phyloP scores from a whole-genome alignment of 2,113 vertebrate genomes.

The Myanophis thanlyinensis region DNA sequence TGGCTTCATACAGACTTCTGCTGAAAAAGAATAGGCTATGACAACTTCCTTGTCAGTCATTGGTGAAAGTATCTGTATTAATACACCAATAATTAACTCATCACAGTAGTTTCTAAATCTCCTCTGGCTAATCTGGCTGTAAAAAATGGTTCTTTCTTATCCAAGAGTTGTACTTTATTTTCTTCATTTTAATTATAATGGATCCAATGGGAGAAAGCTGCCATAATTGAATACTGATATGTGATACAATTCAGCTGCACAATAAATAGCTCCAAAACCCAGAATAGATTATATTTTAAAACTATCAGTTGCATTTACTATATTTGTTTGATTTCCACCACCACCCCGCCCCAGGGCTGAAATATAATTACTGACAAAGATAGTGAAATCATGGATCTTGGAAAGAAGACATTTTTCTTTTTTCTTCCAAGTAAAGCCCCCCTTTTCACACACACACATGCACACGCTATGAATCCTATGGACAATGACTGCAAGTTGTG shows the following conservation, averaged over 20 bases:
- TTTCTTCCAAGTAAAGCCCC: too few species aligned
- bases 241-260: neutral
- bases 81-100: slow-evolving; percentile 49
- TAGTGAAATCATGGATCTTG: neutral
- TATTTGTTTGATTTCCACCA: neutral
- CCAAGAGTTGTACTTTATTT: neutral
- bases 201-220: slow-evolving; percentile 15
- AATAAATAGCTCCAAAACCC: neutral
- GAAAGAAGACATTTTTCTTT: neutral
- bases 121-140: slow-evolving; percentile 26
- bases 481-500: neutral
- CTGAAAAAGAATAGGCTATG: slow-evolving; percentile 34
- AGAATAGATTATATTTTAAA: neutral
- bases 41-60: slow-evolving; percentile 43
- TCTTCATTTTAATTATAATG: neutral
- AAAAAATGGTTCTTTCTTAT: slow-evolving; percentile 12
- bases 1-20: slow-evolving; percentile 36
- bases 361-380: neutral
- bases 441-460: neutral
- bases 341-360: too few species aligned
- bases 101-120: slow-evolving; percentile 20
- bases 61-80: slow-evolving; percentile 13
- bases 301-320: neutral
- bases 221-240: slow-evolving; percentile 18
- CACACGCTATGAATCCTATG: neutral